Evolutionary conservation across 2,113 vertebrate genomes (phyloP).

Genomic region (Syrrhaptes paradoxus): DNA sequence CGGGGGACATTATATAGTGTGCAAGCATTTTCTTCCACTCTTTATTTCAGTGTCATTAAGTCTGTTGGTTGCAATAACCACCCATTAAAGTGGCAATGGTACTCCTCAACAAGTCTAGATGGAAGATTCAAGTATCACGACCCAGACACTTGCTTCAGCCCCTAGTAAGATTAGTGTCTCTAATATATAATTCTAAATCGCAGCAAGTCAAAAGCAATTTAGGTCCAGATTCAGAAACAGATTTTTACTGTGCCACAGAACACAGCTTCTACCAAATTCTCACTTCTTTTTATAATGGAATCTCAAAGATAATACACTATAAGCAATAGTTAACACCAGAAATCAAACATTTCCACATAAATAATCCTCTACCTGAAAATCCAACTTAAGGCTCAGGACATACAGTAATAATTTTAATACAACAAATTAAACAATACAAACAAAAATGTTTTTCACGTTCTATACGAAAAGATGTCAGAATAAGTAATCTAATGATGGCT

Average conservation of each 20-base stretch:
- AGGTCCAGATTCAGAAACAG: background rate
- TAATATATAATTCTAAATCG: background rate
- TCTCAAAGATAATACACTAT: background rate
- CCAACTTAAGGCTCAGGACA: background rate
- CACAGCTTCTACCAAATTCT: background rate
- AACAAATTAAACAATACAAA: background rate
- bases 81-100: accelerated
- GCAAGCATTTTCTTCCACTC: background rate
- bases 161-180: background rate
- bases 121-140: background rate
- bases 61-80: background rate
- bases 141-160: background rate
- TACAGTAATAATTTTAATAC: background rate
- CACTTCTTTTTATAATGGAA: background rate
- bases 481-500: background rate
- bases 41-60: background rate
- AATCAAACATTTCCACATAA: background rate
- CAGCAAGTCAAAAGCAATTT: background rate
- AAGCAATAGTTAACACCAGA: background rate
- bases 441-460: background rate
- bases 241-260: background rate
- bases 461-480: background rate
- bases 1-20: too few species aligned
- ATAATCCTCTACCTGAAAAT: background rate
- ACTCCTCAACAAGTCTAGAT: background rate